Evolutionary conservation across 1,140 invertebrate species (phyloP), one percentile per base, ranked within the genome.

Genomic region (Nautilus pompilius): DNA sequence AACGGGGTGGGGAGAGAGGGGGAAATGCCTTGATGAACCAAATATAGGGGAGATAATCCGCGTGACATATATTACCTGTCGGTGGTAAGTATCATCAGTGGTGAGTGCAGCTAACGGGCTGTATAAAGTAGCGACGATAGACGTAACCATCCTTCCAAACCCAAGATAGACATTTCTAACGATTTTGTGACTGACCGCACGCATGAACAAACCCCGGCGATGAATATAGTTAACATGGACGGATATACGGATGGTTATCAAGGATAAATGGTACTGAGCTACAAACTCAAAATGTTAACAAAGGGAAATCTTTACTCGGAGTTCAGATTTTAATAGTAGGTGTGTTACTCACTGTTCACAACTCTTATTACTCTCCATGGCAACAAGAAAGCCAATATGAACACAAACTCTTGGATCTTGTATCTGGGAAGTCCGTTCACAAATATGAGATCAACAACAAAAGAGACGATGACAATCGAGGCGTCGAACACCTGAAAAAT

Each of bases 301-400:
- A 41, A 41, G n/a, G n/a, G n/a, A 41, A 41, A 10, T 41, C 8
- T 41, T 8, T 41, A 41, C n/a, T 41, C n/a, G 36, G 8, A 41
- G 36, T 10, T 41, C n/a, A 41, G 8, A 41, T 41, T 41, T n/a
- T 10, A 41, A 41, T 10, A 41, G 8, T 10, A n/a, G 8, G 8
- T 41, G 8, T 41, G 8, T 10, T 36, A 76, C 77, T 72, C 70
- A 79, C 77, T 79, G 56, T 79, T 79, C 15, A 77, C 74, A n/a
- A 79, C 77, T 46, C 77, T 65, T 13, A 79, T 79, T 26, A 79
- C 77, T 63, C 77, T 65, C 77, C 77, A 79, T 13, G 77, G 77
- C 22, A 79, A 62, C 62, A 79, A 68, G 41, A 77, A 76, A 13
- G 74, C 76, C 33, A 79, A 67, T 13, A 79, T 74, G 54, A 75